These are phyloP conservation scores for Alfaro cultratus DNA, from an alignment of 2,797 vertebrate species.

Conservation along the genomic window DNA sequence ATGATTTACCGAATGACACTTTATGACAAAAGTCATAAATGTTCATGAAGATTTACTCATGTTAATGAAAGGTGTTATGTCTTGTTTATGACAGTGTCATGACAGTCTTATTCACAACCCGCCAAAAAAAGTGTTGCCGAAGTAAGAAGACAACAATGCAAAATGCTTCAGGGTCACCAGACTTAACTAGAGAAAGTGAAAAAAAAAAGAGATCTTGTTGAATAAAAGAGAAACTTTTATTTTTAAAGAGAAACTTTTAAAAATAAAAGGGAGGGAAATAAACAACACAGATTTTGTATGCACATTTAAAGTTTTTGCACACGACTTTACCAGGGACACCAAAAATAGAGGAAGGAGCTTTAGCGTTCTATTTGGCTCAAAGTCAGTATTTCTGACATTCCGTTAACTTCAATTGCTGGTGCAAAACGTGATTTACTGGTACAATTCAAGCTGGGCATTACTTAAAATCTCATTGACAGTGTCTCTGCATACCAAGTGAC, in stretches of 20 bases:
- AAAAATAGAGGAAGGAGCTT: not conserved
- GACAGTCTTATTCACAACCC: too few species aligned
- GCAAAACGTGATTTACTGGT: constrained; percentile 9
- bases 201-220: not conserved
- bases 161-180: not conserved
- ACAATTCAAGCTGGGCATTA: not conserved
- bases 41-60: too few species aligned
- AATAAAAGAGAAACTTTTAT: not conserved
- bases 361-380: not conserved
- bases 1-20: too few species aligned
- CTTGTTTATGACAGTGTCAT: too few species aligned
- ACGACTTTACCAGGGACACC: not conserved
- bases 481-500: constrained; percentile 18
- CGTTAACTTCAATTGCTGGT: constrained; percentile 1
- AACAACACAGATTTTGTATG: not conserved
- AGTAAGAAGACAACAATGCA: not conserved
- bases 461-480: constrained; percentile 7
- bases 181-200: not conserved
- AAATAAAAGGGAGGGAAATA: not conserved
- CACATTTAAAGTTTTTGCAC: not conserved
- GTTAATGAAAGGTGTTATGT: too few species aligned
- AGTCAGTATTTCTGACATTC: not conserved
- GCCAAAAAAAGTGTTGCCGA: not conserved
- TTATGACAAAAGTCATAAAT: too few species aligned
- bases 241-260: not conserved